A percentile compares a stretch with the other conserved stretches of the same genome.
Evolutionary conservation across 2,113 vertebrate genomes (phyloP).

Genomic region (Prunella fulvescens): DNA sequence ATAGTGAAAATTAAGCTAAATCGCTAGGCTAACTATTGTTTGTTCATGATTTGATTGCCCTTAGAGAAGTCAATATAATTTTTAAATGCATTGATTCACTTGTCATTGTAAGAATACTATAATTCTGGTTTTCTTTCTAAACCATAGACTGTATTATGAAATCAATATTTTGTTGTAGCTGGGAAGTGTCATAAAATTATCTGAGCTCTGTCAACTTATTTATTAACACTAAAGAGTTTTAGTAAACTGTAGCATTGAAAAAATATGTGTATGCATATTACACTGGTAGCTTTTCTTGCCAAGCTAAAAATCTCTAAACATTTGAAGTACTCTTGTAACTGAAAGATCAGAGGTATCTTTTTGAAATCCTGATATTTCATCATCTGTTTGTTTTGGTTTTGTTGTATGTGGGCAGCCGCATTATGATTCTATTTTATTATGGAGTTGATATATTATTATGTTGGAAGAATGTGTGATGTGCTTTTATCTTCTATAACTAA

Average conservation of each 20-base stretch:
- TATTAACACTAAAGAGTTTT: conserved; percentile 61
- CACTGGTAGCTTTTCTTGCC: conserved; percentile 48
- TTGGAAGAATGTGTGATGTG: conserved; percentile 43
- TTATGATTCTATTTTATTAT: conserved; percentile 56
- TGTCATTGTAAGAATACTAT: not conserved
- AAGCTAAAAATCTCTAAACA: conserved; percentile 62
- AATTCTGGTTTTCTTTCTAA: conserved; percentile 21
- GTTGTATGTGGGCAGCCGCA: conserved; percentile 45
- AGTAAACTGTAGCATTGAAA: conserved; percentile 58
- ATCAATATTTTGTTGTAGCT: conserved; percentile 52
- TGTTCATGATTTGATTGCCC: not conserved
- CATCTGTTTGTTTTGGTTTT: conserved; percentile 48
- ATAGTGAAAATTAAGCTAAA: conserved; percentile 1
- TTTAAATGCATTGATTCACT: conserved; percentile 22
- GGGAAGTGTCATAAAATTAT: conserved; percentile 54
- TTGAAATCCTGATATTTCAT: conserved; percentile 63
- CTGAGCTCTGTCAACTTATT: conserved; percentile 60
- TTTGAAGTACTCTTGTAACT: conserved; percentile 59
- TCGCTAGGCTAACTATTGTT: conserved; percentile 6
- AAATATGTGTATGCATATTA: conserved; percentile 54
- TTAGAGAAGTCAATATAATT: conserved; percentile 5
- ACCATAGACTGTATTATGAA: conserved; percentile 14
- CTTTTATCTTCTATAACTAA: conserved; percentile 64
- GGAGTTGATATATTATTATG: conserved; percentile 31
- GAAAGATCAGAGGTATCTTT: conserved; percentile 66